Percentiles rank a stretch among this genome's conserved stretches.
These are phyloP conservation scores for Pollimyrus isidori DNA, from an alignment of 2,113 vertebrate genomes.

Conservation along the genomic window DNA sequence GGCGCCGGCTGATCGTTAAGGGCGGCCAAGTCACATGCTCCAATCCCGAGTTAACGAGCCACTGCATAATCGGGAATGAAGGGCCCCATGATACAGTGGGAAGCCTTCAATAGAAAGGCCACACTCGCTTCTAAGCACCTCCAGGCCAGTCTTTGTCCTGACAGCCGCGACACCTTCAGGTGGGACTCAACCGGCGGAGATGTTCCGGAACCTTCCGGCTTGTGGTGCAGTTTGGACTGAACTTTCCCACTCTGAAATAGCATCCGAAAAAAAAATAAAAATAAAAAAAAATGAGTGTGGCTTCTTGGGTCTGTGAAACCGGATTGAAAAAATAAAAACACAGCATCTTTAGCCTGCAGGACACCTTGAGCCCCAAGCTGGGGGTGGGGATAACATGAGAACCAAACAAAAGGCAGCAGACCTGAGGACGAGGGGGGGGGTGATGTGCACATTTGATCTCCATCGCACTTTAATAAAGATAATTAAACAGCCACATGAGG, in stretches of 20 bases:
- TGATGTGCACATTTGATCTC: background rate
- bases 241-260: background rate
- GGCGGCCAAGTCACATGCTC: background rate
- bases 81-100: background rate
- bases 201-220: background rate
- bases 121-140: background rate
- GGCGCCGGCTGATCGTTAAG: background rate
- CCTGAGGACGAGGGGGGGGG: background rate
- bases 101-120: background rate
- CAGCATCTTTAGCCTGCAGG: background rate
- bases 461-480: background rate
- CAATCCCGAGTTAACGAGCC: background rate
- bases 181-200: background rate
- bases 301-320: background rate
- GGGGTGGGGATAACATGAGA: background rate
- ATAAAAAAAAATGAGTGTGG: background rate
- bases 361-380: background rate
- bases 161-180: background rate
- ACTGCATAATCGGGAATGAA: background rate
- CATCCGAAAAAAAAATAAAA: background rate
- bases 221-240: background rate
- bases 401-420: background rate
- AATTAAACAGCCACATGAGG: constrained; percentile 26
- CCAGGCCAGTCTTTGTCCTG: background rate
- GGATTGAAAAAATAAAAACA: background rate